These are phyloP conservation scores for Podarcis raffonei DNA, from an alignment of 2,113 vertebrate genomes.

Conservation along the genomic window DNA sequence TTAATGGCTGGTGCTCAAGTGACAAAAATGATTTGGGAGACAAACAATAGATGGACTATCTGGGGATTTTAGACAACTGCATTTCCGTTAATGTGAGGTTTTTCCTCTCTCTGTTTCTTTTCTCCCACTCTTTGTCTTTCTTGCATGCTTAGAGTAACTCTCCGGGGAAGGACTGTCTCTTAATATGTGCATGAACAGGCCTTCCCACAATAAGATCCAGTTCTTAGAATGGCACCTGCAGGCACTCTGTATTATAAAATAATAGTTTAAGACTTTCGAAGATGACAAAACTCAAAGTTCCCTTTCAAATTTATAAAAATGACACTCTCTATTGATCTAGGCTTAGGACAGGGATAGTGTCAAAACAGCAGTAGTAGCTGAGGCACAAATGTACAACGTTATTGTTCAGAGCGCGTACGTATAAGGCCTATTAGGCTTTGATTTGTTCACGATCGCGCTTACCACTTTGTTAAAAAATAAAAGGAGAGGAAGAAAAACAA, in stretches of 20 bases:
- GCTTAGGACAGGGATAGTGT: constrained; percentile 66
- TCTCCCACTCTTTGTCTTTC: constrained; percentile 25
- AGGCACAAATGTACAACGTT: constrained; percentile 68
- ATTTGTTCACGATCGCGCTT: constrained; percentile 70
- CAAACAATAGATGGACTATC: neutral
- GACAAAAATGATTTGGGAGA: constrained; percentile 8
- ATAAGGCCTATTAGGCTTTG: constrained; percentile 64
- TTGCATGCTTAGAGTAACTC: constrained; percentile 4
- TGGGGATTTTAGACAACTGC: constrained; percentile 6
- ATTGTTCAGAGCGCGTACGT: constrained; percentile 65
- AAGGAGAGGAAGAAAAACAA: constrained; percentile 54
- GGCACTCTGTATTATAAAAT: constrained; percentile 55
- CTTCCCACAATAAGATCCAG: constrained; percentile 30
- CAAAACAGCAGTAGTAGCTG: constrained; percentile 57
- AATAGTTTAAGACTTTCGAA: constrained; percentile 68
- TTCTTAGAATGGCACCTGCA: constrained; percentile 50
- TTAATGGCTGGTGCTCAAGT: neutral
- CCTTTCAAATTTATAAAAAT: constrained; percentile 71
- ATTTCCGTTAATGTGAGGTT: neutral
- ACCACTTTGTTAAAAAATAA: constrained; percentile 66
- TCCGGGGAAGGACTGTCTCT: constrained; percentile 35
- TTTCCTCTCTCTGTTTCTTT: neutral
- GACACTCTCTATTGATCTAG: constrained; percentile 68
- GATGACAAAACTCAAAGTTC: constrained; percentile 49
- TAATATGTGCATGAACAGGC: constrained; percentile 16